Conservation (phyloP, 2,113 vertebrate species). For the Hemibagrus wyckioides region DNA sequence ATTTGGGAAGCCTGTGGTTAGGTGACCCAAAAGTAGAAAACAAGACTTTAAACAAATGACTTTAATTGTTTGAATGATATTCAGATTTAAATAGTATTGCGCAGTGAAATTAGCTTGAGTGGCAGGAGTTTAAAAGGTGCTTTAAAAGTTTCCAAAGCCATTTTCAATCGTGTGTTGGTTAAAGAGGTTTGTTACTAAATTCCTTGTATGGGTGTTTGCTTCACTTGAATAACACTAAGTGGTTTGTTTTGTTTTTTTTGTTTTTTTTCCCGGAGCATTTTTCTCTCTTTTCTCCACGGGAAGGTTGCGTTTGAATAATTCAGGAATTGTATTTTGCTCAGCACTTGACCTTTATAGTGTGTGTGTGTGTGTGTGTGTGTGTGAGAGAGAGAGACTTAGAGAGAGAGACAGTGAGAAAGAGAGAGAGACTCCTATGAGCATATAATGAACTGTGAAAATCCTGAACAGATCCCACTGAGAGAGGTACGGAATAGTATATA, state of each 20-base stretch:
- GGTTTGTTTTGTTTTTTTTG: slow-evolving; percentile 24
- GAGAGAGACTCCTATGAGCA: not conserved
- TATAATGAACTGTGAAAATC: slow-evolving; percentile 19
- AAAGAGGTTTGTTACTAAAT: slow-evolving; percentile 21
- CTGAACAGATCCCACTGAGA: slow-evolving; percentile 26
- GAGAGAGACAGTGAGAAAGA: slow-evolving; percentile 7
- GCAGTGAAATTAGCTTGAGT: not conserved
- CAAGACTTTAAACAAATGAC: not conserved
- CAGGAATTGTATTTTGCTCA: slow-evolving; percentile 51
- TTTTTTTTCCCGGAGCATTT: slow-evolving; percentile 29
- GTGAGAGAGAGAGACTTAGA: slow-evolving; percentile 23
- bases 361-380: slow-evolving; percentile 32
- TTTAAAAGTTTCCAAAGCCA: slow-evolving; percentile 5
- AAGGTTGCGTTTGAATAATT: slow-evolving; percentile 52
- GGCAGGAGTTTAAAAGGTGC: not conserved
- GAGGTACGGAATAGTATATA: not conserved
- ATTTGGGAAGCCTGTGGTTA: not conserved
- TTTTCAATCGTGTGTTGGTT: not conserved
- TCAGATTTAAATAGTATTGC: not conserved
- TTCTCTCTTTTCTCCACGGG: slow-evolving; percentile 36
- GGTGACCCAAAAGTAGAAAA: not conserved
- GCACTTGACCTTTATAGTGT: slow-evolving; percentile 53
- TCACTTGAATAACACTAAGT: slow-evolving; percentile 34
- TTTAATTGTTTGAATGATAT: not conserved
- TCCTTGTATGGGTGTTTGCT: slow-evolving; percentile 23